A percentile compares a stretch with the other conserved stretches of the same genome.
These are phyloP conservation scores for Carcina quercana DNA, from an alignment of 2,888 invertebrate species.

Conservation along the genomic window DNA sequence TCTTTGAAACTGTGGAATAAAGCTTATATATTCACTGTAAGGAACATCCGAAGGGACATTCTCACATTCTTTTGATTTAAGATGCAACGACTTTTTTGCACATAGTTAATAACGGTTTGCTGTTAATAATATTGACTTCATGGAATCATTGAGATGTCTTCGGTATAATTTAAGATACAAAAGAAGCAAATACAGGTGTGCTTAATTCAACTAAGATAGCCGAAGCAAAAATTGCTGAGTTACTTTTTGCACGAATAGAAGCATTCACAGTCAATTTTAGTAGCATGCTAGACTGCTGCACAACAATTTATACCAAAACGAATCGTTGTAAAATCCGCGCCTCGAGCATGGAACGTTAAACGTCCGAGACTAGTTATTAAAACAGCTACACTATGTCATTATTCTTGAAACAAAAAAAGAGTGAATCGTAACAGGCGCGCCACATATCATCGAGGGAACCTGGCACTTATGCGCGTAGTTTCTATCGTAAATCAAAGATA, in stretches of 20 bases:
- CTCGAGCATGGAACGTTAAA: constrained; percentile 39
- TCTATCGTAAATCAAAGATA: constrained; percentile 74
- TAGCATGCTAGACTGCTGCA: constrained; percentile 22
- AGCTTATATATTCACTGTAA: no score
- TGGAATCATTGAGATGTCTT: no score
- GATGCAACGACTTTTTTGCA: no score
- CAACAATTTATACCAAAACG: constrained; percentile 46
- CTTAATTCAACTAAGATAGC: no score
- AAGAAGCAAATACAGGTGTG: no score
- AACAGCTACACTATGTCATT: constrained; percentile 67
- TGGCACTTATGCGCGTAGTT: constrained; percentile 69
- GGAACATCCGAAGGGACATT: no score
- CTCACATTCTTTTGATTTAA: no score
- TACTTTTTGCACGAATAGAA: constrained; percentile 13
- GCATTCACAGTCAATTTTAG: constrained; percentile 30
- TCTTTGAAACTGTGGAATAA: no score
- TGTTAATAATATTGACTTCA: no score
- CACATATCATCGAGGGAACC: constrained; percentile 65
- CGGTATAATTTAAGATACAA: no score
- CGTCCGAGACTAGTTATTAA: constrained; percentile 54
- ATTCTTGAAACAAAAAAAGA: constrained; percentile 59
- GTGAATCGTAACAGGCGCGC: constrained; percentile 62
- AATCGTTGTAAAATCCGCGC: constrained; percentile 55
- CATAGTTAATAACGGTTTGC: no score
- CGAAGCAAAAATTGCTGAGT: not conserved